Percentiles rank a stretch among this genome's conserved stretches.
Evolutionary conservation across 2,113 vertebrate genomes (phyloP).

Genomic region (Eudyptes chrysolophus): DNA sequence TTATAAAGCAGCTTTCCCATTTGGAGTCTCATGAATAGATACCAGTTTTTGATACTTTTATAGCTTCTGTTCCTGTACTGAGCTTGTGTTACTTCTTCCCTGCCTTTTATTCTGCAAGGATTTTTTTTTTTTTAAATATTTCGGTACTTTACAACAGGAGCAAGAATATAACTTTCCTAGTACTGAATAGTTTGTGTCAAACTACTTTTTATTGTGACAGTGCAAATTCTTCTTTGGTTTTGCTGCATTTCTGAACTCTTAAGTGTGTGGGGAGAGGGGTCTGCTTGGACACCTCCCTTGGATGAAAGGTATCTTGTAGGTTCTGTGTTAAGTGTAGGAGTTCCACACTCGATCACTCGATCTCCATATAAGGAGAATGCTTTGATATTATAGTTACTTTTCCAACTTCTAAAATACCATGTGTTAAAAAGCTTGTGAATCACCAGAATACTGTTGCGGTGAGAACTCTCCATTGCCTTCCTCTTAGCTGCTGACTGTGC

Average conservation of each 20-base stretch:
- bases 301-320: neutral
- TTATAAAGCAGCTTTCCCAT: neutral
- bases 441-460: neutral
- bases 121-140: neutral
- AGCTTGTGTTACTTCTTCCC: neutral
- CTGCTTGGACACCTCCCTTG: neutral
- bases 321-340: neutral
- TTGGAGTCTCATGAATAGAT: neutral
- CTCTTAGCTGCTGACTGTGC: accelerated
- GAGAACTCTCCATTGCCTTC: neutral
- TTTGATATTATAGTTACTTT: neutral
- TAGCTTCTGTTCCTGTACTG: neutral
- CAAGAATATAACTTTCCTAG: neutral
- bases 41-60: neutral
- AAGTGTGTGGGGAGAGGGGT: neutral
- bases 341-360: neutral
- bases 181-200: neutral
- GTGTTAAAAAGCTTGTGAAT: neutral
- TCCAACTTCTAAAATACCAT: neutral
- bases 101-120: neutral
- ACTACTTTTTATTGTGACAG: neutral
- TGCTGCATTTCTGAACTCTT: neutral
- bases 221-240: neutral
- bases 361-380: neutral
- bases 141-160: neutral